These are phyloP conservation scores for Saturnia japonica DNA, from an alignment of 2,888 invertebrate genomes.

Conservation along the genomic window DNA sequence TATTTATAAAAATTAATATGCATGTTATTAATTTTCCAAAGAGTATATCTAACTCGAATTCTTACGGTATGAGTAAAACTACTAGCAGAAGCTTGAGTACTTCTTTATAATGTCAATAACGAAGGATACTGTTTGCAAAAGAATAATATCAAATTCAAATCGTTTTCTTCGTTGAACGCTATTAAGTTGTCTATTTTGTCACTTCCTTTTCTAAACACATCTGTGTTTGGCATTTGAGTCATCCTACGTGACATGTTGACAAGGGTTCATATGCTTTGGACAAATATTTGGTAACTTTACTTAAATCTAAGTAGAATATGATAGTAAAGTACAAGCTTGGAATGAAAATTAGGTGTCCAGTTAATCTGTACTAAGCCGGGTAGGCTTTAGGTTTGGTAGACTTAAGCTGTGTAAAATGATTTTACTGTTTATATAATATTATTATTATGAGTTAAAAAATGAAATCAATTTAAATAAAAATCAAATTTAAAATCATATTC, in stretches of 20 bases:
- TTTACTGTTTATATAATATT: not conserved
- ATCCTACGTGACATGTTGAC: not conserved
- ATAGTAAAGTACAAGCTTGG: not conserved
- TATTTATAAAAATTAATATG: not conserved
- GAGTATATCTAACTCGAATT: not conserved
- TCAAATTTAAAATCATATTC: too few species aligned
- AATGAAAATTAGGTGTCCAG: not conserved
- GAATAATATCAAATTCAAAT: not conserved
- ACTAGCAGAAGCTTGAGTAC: not conserved
- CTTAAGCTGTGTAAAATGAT: not conserved
- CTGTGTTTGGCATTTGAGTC: not conserved
- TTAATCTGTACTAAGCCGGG: not conserved
- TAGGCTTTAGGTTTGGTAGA: not conserved
- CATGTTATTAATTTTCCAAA: not conserved
- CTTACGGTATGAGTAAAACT: not conserved
- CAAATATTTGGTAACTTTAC: not conserved
- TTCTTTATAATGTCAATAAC: not conserved
- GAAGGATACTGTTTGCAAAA: not conserved
- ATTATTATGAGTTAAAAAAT: not conserved
- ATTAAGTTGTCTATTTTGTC: not conserved
- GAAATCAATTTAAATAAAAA: too few species aligned
- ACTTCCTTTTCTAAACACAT: not conserved
- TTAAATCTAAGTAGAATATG: not conserved
- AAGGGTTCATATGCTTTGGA: not conserved
- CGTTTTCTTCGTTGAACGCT: not conserved